phyloP scores from a whole-genome alignment of 2,888 invertebrate species.

The Glyphotaelius pellucidus region DNA sequence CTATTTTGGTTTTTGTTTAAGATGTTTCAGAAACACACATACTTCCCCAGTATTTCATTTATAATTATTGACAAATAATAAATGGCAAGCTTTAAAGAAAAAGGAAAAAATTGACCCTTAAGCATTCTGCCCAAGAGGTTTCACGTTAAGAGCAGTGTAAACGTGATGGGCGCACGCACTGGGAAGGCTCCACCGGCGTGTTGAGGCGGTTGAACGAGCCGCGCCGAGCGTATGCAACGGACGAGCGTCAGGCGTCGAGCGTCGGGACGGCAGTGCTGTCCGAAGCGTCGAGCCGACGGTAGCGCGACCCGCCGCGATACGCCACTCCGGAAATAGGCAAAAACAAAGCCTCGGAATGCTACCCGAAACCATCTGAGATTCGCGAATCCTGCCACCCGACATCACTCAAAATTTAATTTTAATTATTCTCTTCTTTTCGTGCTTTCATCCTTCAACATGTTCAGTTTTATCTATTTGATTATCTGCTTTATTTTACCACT shows the following conservation, averaged over 20 bases:
- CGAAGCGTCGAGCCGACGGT: conserved; percentile 68
- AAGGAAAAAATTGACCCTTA: neutral
- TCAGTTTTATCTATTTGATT: neutral
- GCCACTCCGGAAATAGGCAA: conserved; percentile 65
- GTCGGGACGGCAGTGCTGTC: conserved; percentile 66
- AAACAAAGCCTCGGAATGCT: conserved; percentile 66
- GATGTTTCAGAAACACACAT: neutral
- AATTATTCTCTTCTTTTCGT: neutral
- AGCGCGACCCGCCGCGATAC: conserved; percentile 68
- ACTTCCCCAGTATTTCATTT: too few relatives aligned
- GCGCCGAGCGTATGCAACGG: conserved; percentile 68
- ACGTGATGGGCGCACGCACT: neutral
- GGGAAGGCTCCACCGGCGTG: neutral
- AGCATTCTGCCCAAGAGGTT: neutral
- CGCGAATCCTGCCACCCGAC: conserved; percentile 51
- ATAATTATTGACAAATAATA: neutral
- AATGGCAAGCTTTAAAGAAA: neutral
- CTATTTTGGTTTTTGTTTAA: neutral
- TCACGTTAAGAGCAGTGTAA: neutral
- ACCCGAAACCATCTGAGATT: neutral
- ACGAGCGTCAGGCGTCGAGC: conserved; percentile 69
- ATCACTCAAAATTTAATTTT: neutral
- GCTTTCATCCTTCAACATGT: neutral
- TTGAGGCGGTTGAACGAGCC: conserved; percentile 12
- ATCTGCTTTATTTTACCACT: neutral